Evolutionary conservation across 1,140 invertebrate species (phyloP).

Genomic region (Tetramorium simillimum): DNA sequence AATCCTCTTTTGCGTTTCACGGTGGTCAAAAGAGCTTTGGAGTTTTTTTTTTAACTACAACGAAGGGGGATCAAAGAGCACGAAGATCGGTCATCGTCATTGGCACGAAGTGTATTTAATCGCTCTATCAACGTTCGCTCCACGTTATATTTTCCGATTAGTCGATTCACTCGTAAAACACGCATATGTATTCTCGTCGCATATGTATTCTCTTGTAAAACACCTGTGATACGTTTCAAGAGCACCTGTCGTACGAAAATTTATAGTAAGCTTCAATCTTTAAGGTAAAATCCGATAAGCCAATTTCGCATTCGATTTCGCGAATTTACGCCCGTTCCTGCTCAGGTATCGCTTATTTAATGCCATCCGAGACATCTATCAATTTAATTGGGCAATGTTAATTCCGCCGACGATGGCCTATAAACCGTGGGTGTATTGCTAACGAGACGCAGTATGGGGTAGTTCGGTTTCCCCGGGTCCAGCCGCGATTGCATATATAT

Average conservation of each 20-base stretch:
- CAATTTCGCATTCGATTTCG: conserved; percentile 54
- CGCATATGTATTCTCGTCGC: background rate
- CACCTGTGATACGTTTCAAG: background rate
- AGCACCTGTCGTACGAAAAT: background rate
- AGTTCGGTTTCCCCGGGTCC: conserved; percentile 78
- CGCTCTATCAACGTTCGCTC: conserved; percentile 55
- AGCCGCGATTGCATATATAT: conserved; percentile 83
- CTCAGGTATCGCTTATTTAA: conserved; percentile 79
- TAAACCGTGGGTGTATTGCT: conserved; percentile 83
- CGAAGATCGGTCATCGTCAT: conserved; percentile 54
- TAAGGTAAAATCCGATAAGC: background rate
- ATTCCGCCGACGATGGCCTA: conserved; percentile 85
- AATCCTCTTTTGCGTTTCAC: conserved; percentile 71
- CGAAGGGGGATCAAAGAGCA: conserved; percentile 43
- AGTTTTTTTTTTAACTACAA: conserved; percentile 59
- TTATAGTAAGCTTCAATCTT: background rate
- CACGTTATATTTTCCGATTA: conserved; percentile 18
- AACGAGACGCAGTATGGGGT: conserved; percentile 83
- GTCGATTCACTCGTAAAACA: background rate
- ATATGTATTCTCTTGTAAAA: background rate
- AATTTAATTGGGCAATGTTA: conserved; percentile 86
- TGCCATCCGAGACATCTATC: conserved; percentile 84
- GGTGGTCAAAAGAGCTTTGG: conserved; percentile 58
- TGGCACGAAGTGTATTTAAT: conserved; percentile 63
- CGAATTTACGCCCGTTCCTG: conserved; percentile 83